Percentiles rank a stretch among this genome's conserved stretches.
phyloP scores from a whole-genome alignment of 2,797 vertebrate genomes.

The Esox masquinongy region DNA sequence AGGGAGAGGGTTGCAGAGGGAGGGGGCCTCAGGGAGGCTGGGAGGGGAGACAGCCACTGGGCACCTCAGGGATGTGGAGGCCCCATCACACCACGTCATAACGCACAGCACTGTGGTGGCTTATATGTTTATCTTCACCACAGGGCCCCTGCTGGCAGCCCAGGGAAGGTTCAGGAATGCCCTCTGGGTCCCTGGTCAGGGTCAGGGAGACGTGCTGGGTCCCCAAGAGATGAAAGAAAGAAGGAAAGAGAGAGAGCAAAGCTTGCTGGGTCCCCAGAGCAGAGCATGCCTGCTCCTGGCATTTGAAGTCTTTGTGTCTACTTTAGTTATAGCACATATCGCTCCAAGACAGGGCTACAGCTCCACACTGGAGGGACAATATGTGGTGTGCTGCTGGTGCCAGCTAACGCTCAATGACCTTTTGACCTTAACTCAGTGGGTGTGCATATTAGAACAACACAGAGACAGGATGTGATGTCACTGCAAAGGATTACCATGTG shows the following conservation, averaged over 20 bases:
- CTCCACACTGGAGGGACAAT: neutral
- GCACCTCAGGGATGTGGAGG: constrained; percentile 58
- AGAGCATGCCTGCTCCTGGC: constrained; percentile 23
- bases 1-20: constrained; percentile 30
- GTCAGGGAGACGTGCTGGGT: constrained; percentile 59
- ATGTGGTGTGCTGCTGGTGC: constrained; percentile 7
- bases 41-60: constrained; percentile 50
- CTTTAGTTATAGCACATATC: neutral
- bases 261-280: constrained; percentile 46
- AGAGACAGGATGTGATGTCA: constrained; percentile 5
- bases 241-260: constrained; percentile 53
- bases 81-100: constrained; percentile 26
- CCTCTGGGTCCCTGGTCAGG: constrained; percentile 41
- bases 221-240: neutral
- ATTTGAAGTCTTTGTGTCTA: constrained; percentile 55
- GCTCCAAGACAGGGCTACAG: neutral
- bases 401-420: constrained; percentile 21
- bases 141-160: constrained; percentile 50
- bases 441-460: constrained; percentile 13
- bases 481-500: constrained; percentile 4
- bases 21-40: constrained; percentile 46
- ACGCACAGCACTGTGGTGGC: constrained; percentile 42
- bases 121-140: constrained; percentile 71
- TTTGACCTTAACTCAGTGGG: neutral
- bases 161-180: constrained; percentile 61